Conservation (phyloP, 2,797 vertebrate genomes). For the Liasis olivaceus region DNA sequence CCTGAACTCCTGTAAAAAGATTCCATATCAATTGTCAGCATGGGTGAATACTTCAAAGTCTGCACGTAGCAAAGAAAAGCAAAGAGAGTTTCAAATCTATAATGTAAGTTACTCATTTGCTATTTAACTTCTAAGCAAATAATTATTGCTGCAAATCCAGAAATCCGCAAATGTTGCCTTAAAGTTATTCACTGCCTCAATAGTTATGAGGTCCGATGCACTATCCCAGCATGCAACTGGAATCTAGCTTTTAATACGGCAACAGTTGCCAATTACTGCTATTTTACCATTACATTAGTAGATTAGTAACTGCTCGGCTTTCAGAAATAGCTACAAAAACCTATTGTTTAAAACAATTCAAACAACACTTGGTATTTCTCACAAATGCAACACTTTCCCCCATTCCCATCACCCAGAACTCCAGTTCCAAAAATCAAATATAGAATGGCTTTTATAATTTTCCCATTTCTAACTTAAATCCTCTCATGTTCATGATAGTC, state of each 20-base stretch:
- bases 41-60: not conserved
- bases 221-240: not conserved
- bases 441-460: not conserved
- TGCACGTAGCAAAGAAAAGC: slow-evolving; percentile 9
- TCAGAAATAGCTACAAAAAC: not conserved
- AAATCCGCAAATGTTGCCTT: not conserved
- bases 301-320: no score
- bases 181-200: not conserved
- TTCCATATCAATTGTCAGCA: not conserved
- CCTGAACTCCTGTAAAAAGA: slow-evolving; percentile 84
- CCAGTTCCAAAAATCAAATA: not conserved
- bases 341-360: not conserved
- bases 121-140: not conserved
- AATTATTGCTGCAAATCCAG: not conserved
- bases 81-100: not conserved
- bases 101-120: not conserved
- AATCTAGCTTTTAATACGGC: not conserved
- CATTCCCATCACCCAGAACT: not conserved
- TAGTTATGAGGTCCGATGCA: not conserved
- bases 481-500: not conserved
- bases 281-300: not conserved
- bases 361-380: not conserved
- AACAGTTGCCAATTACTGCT: not conserved
- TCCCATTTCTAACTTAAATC: not conserved
- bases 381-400: not conserved